These are phyloP conservation scores for Stictonetta naevosa DNA, from an alignment of 2,113 vertebrate species.

Conservation along the genomic window DNA sequence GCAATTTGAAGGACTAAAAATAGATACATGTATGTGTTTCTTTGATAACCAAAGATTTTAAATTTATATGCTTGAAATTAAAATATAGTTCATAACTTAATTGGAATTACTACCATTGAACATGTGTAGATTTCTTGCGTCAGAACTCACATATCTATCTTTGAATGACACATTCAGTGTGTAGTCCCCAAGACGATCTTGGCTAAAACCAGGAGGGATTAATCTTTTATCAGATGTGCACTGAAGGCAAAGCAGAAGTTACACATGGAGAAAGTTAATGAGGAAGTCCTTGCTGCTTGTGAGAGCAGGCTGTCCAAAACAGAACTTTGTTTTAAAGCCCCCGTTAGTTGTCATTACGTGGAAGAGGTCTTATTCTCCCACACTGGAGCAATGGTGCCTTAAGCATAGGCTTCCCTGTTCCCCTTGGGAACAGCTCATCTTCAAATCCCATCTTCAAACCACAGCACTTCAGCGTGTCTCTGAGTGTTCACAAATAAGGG, in stretches of 20 bases:
- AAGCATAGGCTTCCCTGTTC: background rate
- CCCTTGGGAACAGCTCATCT: background rate
- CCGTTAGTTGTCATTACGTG: background rate
- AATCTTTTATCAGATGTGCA: background rate
- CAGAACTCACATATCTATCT: background rate
- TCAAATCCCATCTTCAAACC: background rate
- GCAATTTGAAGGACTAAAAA: background rate
- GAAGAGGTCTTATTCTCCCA: background rate
- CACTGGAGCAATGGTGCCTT: background rate
- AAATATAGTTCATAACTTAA: background rate
- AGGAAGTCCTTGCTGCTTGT: background rate
- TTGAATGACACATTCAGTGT: background rate
- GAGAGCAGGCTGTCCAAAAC: background rate
- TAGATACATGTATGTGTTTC: background rate
- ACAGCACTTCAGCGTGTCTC: background rate
- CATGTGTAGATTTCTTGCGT: background rate
- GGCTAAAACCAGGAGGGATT: background rate
- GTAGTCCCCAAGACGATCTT: background rate
- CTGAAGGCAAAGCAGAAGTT: background rate
- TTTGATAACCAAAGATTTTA: background rate
- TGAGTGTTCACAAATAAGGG: slow-evolving; percentile 38
- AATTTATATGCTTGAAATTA: background rate
- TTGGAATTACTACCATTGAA: background rate
- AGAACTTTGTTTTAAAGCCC: background rate
- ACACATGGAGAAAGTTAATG: background rate